These are phyloP conservation scores for Sesia bembeciformis DNA, from an alignment of 2,888 invertebrate genomes.

Conservation along the genomic window DNA sequence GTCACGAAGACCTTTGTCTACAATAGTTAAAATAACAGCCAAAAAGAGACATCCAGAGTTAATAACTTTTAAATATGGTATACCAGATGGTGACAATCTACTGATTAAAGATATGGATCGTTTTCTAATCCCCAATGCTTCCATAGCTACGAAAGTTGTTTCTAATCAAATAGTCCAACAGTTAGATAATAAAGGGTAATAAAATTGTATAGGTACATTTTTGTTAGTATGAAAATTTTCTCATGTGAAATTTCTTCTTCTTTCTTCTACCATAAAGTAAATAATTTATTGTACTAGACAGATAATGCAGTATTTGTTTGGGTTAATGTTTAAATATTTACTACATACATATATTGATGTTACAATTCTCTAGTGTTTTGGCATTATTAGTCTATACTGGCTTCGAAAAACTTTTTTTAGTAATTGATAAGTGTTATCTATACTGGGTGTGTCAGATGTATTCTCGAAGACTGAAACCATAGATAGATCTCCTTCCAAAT, in stretches of 20 bases:
- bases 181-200: constrained; percentile 1
- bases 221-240: background rate
- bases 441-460: no score
- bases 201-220: background rate
- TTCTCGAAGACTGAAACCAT: no score
- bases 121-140: constrained; percentile 93
- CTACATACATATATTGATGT: no score
- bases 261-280: background rate
- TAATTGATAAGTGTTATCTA: no score
- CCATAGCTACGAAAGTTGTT: constrained; percentile 90
- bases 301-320: background rate
- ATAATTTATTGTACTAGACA: background rate
- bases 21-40: constrained; percentile 97
- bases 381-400: no score
- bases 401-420: no score
- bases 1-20: constrained; percentile 89
- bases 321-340: no score
- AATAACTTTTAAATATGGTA: constrained; percentile 97
- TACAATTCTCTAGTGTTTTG: no score
- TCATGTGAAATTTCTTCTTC: no score
- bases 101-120: constrained; percentile 92
- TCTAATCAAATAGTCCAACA: constrained; percentile 86
- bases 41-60: constrained; percentile 96
- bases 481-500: no score
- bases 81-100: constrained; percentile 85